phyloP scores from a whole-genome alignment of 2,888 invertebrate species.

The Gastracanthus pulcherrimus region DNA sequence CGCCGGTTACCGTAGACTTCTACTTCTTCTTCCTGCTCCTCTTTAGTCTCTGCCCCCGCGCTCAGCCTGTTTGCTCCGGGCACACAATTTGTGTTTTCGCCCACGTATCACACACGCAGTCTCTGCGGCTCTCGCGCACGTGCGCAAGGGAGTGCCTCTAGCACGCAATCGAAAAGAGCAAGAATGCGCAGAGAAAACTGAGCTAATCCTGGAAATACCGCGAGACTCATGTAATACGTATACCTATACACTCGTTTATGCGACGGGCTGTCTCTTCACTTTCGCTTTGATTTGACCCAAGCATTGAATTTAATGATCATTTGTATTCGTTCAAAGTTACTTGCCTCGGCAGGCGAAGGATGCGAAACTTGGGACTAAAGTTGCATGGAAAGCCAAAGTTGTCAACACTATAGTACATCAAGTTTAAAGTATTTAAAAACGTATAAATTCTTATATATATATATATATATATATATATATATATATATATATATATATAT shows the following conservation, averaged over 20 bases:
- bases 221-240: too few species aligned
- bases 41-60: conserved; percentile 35
- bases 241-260: not conserved
- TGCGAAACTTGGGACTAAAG: too few species aligned
- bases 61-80: conserved; percentile 70
- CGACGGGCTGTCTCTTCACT: not conserved
- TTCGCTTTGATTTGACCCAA: not conserved
- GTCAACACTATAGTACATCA: too few species aligned
- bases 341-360: not conserved
- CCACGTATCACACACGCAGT: conserved; percentile 65
- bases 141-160: too few species aligned
- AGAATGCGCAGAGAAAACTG: not conserved
- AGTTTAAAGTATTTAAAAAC: too few species aligned
- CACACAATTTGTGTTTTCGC: conserved; percentile 75
- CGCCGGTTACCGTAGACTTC: conserved; percentile 65
- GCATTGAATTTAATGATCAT: too few species aligned
- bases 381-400: too few species aligned
- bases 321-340: too few species aligned
- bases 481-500: too few species aligned
- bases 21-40: not conserved
- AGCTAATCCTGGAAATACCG: not conserved
- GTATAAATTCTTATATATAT: too few species aligned
- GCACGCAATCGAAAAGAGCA: too few species aligned
- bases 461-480: too few species aligned
- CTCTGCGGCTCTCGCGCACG: conserved; percentile 32